Evolutionary conservation across 64 coral and sea anemone genomes (phyloP).

Genomic region (Montipora efflorescens): DNA sequence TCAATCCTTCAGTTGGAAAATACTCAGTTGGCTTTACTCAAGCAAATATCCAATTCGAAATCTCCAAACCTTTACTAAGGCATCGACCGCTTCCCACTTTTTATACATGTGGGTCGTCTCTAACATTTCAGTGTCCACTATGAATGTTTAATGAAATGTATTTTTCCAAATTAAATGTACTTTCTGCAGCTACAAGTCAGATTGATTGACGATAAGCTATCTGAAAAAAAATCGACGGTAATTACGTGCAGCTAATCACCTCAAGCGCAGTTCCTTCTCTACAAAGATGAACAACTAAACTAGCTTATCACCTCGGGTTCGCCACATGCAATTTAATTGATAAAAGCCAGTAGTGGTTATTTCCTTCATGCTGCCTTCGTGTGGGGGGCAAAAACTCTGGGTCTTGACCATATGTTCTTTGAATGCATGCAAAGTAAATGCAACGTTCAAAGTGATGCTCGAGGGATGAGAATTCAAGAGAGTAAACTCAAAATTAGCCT

Average conservation of each 20-base stretch:
- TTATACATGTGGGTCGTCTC: not conserved
- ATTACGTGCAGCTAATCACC: not conserved
- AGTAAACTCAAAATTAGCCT: not conserved
- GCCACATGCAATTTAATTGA: not conserved
- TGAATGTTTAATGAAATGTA: conserved; percentile 37
- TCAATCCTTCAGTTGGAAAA: not conserved
- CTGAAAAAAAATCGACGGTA: not conserved
- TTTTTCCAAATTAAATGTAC: conserved; percentile 48
- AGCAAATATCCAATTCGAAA: conserved; percentile 9
- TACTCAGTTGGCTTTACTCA: not conserved
- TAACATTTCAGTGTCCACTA: not conserved
- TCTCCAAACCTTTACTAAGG: not conserved
- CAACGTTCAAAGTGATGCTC: not conserved
- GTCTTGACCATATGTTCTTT: conserved; percentile 8
- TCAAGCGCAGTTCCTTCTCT: not conserved
- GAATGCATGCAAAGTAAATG: not conserved
- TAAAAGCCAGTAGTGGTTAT: conserved; percentile 1
- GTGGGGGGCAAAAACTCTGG: conserved; percentile 1
- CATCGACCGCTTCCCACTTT: not conserved
- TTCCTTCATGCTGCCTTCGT: conserved; percentile 20
- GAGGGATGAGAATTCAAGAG: not conserved
- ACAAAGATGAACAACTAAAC: not conserved
- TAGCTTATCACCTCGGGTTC: not conserved
- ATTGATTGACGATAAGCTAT: not conserved
- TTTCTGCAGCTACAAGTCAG: not conserved